Evolutionary conservation across 2,888 invertebrate genomes (phyloP).

Genomic region (Anoplius nigerrimus): DNA sequence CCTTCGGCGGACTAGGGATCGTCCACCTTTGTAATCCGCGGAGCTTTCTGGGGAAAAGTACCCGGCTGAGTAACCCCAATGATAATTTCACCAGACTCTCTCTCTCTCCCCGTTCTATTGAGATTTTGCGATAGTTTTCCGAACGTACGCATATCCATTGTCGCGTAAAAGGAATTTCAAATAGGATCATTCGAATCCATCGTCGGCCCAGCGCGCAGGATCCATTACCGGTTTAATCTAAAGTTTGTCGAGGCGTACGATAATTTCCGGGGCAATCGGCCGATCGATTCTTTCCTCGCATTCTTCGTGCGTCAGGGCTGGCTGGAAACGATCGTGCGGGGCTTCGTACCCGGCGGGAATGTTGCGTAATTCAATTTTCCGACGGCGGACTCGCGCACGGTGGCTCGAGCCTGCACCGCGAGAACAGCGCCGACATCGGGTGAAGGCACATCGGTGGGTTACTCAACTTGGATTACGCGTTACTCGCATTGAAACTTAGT

Average conservation of each 20-base stretch:
- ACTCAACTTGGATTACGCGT: conserved; percentile 44
- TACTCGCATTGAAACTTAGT: conserved; percentile 43
- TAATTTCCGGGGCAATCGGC: conserved; percentile 24
- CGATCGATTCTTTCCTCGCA: conserved; percentile 38
- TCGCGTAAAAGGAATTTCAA: too few species aligned
- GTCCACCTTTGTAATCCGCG: conserved; percentile 55
- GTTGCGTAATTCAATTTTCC: conserved; percentile 39
- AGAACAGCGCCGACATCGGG: conserved; percentile 9
- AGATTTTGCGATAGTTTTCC: background rate
- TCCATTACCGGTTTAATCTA: too few species aligned
- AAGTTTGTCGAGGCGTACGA: too few species aligned
- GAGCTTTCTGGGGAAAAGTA: conserved; percentile 35
- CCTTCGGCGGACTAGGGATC: conserved; percentile 45
- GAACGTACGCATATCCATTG: too few species aligned
- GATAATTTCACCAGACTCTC: conserved; percentile 39
- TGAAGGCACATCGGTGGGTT: conserved; percentile 29
- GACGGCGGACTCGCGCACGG: conserved; percentile 12
- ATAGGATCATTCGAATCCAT: too few species aligned
- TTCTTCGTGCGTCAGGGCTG: conserved; percentile 38
- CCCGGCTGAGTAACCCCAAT: conserved; percentile 43
- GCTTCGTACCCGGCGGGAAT: conserved; percentile 29
- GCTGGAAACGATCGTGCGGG: conserved; percentile 32
- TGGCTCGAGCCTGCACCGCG: conserved; percentile 30
- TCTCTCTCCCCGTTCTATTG: background rate
- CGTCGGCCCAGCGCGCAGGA: too few species aligned